Percentiles rank a stretch among this genome's conserved stretches.
phyloP scores from a whole-genome alignment of 2,797 vertebrate species.

The Sphenopsis melanotis region DNA sequence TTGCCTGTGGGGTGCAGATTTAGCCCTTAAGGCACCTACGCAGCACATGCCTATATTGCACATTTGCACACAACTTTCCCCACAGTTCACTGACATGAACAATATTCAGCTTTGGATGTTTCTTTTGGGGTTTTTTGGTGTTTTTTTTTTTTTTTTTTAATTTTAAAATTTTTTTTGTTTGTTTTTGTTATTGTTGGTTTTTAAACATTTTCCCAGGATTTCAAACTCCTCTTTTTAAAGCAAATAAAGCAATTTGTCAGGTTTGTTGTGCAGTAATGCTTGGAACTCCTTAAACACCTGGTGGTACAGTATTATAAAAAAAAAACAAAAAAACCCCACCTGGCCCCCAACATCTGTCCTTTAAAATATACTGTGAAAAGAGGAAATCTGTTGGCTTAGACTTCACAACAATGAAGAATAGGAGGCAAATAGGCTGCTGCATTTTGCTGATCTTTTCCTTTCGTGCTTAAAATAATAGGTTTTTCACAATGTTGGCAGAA shows the following conservation, averaged over 20 bases:
- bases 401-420: not conserved
- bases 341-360: not conserved
- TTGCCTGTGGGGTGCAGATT: not conserved
- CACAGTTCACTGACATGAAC: not conserved
- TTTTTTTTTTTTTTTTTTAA: not conserved
- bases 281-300: not conserved
- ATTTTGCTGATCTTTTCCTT: not conserved
- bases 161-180: no score
- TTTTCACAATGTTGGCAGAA: not conserved
- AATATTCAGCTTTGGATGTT: not conserved
- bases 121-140: no score
- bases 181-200: not conserved
- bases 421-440: not conserved
- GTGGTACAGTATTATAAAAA: not conserved
- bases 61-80: not conserved
- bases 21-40: not conserved
- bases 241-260: not conserved
- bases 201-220: not conserved
- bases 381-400: not conserved
- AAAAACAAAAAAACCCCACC: fast-evolving
- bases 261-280: not conserved
- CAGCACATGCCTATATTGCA: not conserved
- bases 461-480: not conserved
- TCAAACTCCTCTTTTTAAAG: not conserved
- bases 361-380: not conserved